Base-by-base conservation (phyloP, 1,140 invertebrate species). In the Lordiphosa clarofinis region DNA sequence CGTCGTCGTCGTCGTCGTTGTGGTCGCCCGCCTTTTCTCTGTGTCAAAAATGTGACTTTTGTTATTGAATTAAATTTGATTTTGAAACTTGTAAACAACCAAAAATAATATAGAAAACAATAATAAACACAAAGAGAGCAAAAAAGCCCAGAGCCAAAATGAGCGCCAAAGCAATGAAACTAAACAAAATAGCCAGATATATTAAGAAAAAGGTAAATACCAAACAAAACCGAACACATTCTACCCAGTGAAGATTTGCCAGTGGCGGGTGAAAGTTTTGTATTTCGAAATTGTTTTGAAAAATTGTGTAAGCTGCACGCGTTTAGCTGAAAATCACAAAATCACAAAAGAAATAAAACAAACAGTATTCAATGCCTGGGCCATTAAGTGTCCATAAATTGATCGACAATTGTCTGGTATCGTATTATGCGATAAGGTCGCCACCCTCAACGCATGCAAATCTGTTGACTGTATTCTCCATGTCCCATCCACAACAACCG, bases 141-240 rank as follows among this genome's bases (percentile, higher is more conserved):
- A 13, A 67, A 8, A 35, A 47, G 35, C 21, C 48, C 60, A 47
- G 49, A 36, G 54, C 56, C 68, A 88, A 67, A 78, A 82, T 88
- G 84, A 88, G 75, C 64, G 87, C 69, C 54, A 89, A 89, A 59
- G 62, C 86, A 46, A 86, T 87, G 48, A 88, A 88, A 69, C 48
- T 88, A 44, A 70, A 79, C 33, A 88, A 88, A 88, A 76, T 89
- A 71, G 87, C 86, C 46, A 89, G 87, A 86, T 89, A 89, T 50
- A 88, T 89, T 56, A 86, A 86, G 67, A 86, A 88, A 65, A 89
- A 87, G 87, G 87, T 89, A 87, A 88, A 71, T 72, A 65, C 33
- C 36, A 40, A 40, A 46, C 24, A 47, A 40, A 47, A 64, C 55
- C 55, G 38, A 67, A 35, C 43, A 21, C 19, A 46, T 56, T 37